phyloP scores from a whole-genome alignment of 2,888 invertebrate species.

The Euclidia mi region DNA sequence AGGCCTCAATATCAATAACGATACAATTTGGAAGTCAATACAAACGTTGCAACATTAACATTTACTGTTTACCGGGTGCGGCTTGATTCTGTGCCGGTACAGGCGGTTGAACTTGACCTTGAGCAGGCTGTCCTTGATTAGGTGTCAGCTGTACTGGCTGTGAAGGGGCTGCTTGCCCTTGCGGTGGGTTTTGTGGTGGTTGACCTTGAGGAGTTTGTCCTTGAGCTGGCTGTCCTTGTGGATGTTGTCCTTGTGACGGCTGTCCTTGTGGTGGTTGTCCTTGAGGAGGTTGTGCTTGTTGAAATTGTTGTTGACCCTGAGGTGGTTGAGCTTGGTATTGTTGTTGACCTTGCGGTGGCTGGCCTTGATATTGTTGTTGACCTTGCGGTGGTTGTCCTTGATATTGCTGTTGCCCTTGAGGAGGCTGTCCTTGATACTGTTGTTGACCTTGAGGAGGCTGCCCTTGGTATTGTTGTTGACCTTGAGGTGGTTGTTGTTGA shows the following conservation, averaged over 20 bases:
- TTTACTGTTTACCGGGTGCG: conserved; percentile 35
- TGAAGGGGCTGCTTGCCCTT: too few relatives aligned
- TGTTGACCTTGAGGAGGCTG: conserved; percentile 54
- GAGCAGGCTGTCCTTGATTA: conserved; percentile 46
- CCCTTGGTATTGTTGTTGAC: conserved; percentile 46
- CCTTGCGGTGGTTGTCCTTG: conserved; percentile 30
- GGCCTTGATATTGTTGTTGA: conserved; percentile 44
- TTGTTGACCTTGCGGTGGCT: conserved; percentile 33
- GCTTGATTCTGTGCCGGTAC: conserved; percentile 49
- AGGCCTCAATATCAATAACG: conserved; percentile 19
- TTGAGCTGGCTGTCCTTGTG: conserved; percentile 52
- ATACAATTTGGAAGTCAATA: conserved; percentile 11
- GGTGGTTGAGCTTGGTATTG: conserved; percentile 34
- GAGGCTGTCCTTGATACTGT: conserved; percentile 47
- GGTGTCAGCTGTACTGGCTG: too few relatives aligned
- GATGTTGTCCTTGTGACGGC: conserved; percentile 31
- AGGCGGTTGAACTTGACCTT: conserved; percentile 42
- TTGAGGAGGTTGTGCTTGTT: conserved; percentile 52
- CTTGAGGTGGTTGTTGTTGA: conserved; percentile 56
- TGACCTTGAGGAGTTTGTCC: conserved; percentile 52
- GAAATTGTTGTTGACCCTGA: conserved; percentile 50
- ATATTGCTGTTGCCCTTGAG: conserved; percentile 18
- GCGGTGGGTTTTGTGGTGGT: conserved; percentile 32
- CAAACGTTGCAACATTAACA: conserved; percentile 20
- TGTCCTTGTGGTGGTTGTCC: conserved; percentile 46